Conservation (phyloP, 2,888 invertebrate species). For the Cosmorhoe ocellata region DNA sequence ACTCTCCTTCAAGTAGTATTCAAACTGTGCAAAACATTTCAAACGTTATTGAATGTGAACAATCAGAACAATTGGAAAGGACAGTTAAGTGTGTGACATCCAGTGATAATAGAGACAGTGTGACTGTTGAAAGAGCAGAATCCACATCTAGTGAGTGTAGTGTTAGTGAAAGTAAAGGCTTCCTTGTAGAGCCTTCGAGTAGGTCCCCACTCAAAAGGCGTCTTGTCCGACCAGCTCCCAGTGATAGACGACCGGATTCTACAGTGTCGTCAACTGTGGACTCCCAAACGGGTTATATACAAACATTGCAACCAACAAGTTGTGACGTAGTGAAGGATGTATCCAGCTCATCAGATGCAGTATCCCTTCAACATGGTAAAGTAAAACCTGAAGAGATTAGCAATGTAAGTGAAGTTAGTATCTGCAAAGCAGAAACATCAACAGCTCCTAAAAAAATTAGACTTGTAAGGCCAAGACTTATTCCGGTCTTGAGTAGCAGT, state of each 20-base stretch:
- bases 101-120: conserved; percentile 71
- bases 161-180: conserved; percentile 61
- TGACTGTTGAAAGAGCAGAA: conserved; percentile 74
- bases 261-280: conserved; percentile 77
- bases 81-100: conserved; percentile 73
- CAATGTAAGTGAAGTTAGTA: conserved; percentile 74
- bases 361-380: conserved; percentile 64
- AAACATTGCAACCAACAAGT: conserved; percentile 49
- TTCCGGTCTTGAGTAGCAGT: conserved; percentile 49
- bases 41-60: conserved; percentile 57
- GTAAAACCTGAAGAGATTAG: conserved; percentile 71
- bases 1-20: conserved; percentile 61
- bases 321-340: conserved; percentile 71
- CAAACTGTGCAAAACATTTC: conserved; percentile 52
- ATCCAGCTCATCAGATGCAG: conserved; percentile 76
- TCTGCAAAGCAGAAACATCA: conserved; percentile 78
- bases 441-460: conserved; percentile 75
- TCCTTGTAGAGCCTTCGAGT: conserved; percentile 48
- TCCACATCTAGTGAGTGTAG: conserved; percentile 76
- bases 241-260: conserved; percentile 70
- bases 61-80: conserved; percentile 40
- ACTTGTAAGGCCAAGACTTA: conserved; percentile 71
- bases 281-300: conserved; percentile 53
- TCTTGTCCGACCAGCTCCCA: conserved; percentile 67
- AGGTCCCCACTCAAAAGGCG: conserved; percentile 65